Evolutionary conservation across 2,888 invertebrate genomes (phyloP), one percentile per base, ranked within the genome.

Genomic region (Pristionchus arcanus): DNA sequence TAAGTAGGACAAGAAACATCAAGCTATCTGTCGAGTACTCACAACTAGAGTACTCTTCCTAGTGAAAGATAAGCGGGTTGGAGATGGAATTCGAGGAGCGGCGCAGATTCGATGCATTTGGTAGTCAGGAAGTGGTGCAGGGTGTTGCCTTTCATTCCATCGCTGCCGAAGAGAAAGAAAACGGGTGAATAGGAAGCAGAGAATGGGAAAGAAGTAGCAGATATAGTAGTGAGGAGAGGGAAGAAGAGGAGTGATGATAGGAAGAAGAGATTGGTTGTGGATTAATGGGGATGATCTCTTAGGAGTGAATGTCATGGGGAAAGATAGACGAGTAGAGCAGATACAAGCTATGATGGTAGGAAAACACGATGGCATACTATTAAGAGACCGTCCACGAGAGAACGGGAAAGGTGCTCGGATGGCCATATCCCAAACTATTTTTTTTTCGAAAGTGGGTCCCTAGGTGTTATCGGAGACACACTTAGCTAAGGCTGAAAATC

Each of bases 101-200:
- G n/a, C 42, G 42, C 68, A 87, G 81, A 81, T 81, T 81, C 49
- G 81, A 49, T 49, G 68, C 87, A 87, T 68, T 87, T 68, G 87
- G 87, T 66, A 63, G 87, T 42, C 84, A 84, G 84, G 84, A 84
- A 84, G 84, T 84, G 81, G 84, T 84, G 81, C 81, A 59, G 66
- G 87, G 87, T 87, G 87, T 87, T 68, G 87, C 68, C 87, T 87
- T 87, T 87, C 87, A 87, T 25, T 85, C 59, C 34, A 55, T 49
- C 21, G 84, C 25, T 25, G 84, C 21, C 25, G 28, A 37, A 49
- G n/a, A 42, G 87, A 87, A 87, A 28, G 87, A 87, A 66, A 87
- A 68, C 87, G 87, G 42, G 87, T 49, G 87, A 87, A 63, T 68
- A 28, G 68, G 42, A 49, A 84, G 84, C 7, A 31, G n/a, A 59